Evolutionary conservation across 2,113 vertebrate genomes (phyloP).

Genomic region (Tachysurus fulvidraco): DNA sequence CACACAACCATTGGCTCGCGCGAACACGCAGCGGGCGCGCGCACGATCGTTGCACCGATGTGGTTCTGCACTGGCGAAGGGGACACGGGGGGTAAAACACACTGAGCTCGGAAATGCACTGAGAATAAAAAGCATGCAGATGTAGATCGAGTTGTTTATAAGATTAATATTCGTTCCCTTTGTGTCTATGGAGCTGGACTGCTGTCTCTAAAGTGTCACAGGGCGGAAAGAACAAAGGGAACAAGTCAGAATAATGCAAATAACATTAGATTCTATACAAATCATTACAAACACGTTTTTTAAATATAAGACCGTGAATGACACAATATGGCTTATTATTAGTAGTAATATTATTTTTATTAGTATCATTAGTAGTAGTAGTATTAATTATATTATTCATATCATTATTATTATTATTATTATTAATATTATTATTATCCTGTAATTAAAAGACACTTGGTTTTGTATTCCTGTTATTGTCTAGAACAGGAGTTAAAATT

Average conservation of each 20-base stretch:
- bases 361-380: neutral
- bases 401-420: neutral
- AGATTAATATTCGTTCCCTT: neutral
- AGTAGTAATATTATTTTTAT: neutral
- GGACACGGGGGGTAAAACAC: no score
- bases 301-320: neutral
- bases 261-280: neutral
- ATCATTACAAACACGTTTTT: neutral
- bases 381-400: neutral
- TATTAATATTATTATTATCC: neutral
- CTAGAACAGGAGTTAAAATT: neutral
- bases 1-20: no score
- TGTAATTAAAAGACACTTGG: neutral
- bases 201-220: no score
- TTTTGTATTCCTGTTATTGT: neutral
- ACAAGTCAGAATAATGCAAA: no score
- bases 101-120: no score
- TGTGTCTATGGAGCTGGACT: neutral
- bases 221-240: no score
- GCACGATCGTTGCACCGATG: no score
- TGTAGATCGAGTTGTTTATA: neutral
- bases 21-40: no score
- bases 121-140: no score
- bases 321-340: neutral
- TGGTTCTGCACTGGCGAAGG: no score